These are phyloP conservation scores for Pachliopta kotzebuea DNA, from an alignment of 2,888 invertebrate genomes.

Conservation along the genomic window DNA sequence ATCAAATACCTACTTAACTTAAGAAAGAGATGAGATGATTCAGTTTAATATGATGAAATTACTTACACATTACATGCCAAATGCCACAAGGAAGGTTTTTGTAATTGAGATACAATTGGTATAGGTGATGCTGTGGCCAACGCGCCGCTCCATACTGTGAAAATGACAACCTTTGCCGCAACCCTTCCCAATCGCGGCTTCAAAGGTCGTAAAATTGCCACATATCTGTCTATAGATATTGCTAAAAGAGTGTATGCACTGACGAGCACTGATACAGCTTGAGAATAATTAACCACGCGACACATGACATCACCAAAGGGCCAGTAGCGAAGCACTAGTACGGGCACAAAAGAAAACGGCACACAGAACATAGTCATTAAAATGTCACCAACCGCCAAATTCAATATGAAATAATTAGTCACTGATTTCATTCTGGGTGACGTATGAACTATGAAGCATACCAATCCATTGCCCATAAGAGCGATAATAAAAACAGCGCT, in stretches of 20 bases:
- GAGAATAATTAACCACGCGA: constrained; percentile 89
- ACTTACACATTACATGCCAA: constrained; percentile 80
- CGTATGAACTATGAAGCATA: constrained; percentile 92
- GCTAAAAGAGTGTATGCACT: constrained; percentile 93
- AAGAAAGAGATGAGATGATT: too few relatives aligned
- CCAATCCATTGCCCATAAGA: constrained; percentile 86
- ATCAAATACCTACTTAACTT: too few relatives aligned
- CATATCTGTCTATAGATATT: constrained; percentile 90
- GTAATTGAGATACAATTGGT: constrained; percentile 82
- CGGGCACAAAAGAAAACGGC: constrained; percentile 92
- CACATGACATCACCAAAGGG: constrained; percentile 92
- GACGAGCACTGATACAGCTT: constrained; percentile 89
- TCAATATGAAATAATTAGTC: constrained; percentile 94
- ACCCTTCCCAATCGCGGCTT: constrained; percentile 85
- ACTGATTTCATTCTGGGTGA: constrained; percentile 94
- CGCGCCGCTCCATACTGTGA: constrained; percentile 84
- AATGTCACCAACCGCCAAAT: constrained; percentile 93
- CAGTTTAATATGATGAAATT: not conserved
- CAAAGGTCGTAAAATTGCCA: constrained; percentile 90
- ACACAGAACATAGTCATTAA: constrained; percentile 94
- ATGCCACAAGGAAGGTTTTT: constrained; percentile 79
- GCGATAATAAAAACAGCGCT: constrained; percentile 85
- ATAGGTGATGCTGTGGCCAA: constrained; percentile 87
- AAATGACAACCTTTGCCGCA: constrained; percentile 80
- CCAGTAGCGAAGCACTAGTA: constrained; percentile 91